phyloP scores from a whole-genome alignment of 2,797 vertebrate species.

The Thamnophis elegans region DNA sequence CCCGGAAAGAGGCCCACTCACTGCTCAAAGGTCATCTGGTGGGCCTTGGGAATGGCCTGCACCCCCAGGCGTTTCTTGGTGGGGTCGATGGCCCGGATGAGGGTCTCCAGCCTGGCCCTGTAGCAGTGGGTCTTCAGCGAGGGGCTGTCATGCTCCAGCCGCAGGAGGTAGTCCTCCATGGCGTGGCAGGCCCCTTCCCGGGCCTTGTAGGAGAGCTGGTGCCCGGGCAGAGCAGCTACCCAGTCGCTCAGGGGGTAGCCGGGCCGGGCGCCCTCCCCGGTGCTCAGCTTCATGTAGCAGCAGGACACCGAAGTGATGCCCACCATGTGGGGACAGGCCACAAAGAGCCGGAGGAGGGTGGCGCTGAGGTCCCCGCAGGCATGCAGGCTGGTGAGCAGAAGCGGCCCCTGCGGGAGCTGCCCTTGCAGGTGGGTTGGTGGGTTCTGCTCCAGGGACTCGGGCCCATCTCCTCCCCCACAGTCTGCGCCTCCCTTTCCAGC shows the following conservation, averaged over 20 bases:
- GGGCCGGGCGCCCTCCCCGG: conserved; percentile 68
- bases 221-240: conserved; percentile 75
- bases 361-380: conserved; percentile 91
- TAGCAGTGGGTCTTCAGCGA: conserved; percentile 83
- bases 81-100: conserved; percentile 76
- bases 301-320: conserved; percentile 88
- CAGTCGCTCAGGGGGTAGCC: conserved; percentile 89
- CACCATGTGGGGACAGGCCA: conserved; percentile 73
- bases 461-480: accelerated
- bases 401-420: conserved; percentile 22
- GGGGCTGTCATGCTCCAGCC: conserved; percentile 70
- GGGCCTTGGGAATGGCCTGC: conserved; percentile 83
- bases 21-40: conserved; percentile 82
- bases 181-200: conserved; percentile 91
- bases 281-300: conserved; percentile 94
- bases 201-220: conserved; percentile 86
- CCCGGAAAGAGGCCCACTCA: conserved; percentile 55
- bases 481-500: not conserved
- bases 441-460: not conserved
- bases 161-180: conserved; percentile 78
- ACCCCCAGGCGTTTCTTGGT: conserved; percentile 77
- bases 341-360: conserved; percentile 86
- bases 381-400: conserved; percentile 86
- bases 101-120: conserved; percentile 82
- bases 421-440: not conserved